Conservation (phyloP, 2,113 vertebrate species). For the Carassius gibelio region DNA sequence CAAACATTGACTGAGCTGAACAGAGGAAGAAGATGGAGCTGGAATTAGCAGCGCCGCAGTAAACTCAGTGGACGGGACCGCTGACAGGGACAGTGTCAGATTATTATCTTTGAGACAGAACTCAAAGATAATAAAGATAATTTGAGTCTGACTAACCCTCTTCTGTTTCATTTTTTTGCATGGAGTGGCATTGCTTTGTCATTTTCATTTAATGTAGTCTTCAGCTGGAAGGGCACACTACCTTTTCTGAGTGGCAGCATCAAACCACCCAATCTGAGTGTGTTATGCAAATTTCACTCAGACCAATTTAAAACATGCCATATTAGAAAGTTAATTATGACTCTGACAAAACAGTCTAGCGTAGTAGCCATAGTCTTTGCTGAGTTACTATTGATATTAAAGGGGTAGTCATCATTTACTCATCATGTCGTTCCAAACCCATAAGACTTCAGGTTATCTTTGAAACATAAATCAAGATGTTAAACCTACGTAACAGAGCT, state of each 20-base stretch:
- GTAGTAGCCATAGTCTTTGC: background rate
- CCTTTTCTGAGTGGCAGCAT: slow-evolving; percentile 15
- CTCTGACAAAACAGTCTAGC: background rate
- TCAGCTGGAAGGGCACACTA: slow-evolving; percentile 24
- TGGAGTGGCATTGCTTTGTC: slow-evolving; percentile 37
- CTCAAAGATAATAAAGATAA: no score
- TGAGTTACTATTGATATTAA: background rate
- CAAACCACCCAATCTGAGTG: background rate
- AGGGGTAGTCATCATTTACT: background rate
- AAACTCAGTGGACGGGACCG: slow-evolving; percentile 4
- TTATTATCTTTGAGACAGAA: slow-evolving; percentile 65
- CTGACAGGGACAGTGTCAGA: slow-evolving; percentile 61
- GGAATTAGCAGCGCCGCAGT: slow-evolving; percentile 3
- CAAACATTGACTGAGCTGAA: slow-evolving; percentile 47
- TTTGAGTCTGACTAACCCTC: background rate
- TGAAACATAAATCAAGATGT: no score
- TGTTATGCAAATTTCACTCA: slow-evolving; percentile 51
- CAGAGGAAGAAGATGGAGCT: slow-evolving; percentile 19
- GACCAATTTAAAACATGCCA: slow-evolving; percentile 58
- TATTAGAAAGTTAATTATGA: slow-evolving; percentile 58
- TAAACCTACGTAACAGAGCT: no score
- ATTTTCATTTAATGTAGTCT: slow-evolving; percentile 58
- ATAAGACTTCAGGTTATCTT: background rate
- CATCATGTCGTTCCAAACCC: background rate
- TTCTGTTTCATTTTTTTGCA: slow-evolving; percentile 50